These are phyloP conservation scores for Euglossa dilemma DNA, from an alignment of 1,140 invertebrate genomes.

Conservation along the genomic window DNA sequence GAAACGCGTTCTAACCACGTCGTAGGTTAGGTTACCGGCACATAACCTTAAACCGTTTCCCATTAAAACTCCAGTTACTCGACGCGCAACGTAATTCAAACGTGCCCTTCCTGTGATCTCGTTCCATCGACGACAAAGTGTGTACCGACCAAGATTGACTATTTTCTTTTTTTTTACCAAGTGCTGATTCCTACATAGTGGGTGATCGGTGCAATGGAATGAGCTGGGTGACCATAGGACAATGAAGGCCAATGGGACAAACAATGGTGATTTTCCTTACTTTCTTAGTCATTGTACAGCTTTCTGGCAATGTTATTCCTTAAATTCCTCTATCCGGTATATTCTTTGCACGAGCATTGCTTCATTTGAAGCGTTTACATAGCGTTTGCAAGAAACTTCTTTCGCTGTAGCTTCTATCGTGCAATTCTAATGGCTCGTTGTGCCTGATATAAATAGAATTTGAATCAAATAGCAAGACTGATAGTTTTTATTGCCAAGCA, in stretches of 20 bases:
- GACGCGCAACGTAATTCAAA: background rate
- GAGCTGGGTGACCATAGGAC: constrained; percentile 74
- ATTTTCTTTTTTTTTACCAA: background rate
- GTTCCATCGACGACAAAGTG: background rate
- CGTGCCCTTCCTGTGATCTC: background rate
- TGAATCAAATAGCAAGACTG: too few relatives aligned
- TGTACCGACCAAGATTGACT: background rate
- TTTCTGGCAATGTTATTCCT: too few relatives aligned
- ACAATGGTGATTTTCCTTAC: constrained; percentile 77
- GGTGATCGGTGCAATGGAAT: constrained; percentile 74
- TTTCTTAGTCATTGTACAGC: background rate
- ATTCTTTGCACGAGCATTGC: background rate
- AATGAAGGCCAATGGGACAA: constrained; percentile 82
- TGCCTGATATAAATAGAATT: background rate
- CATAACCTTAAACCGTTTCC: constrained; percentile 74
- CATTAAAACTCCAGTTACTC: background rate
- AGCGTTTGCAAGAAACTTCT: too few relatives aligned
- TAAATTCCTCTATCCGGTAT: background rate
- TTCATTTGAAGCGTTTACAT: constrained; percentile 11
- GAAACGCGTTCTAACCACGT: constrained; percentile 56
- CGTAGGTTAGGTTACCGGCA: constrained; percentile 79
- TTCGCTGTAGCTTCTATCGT: background rate
- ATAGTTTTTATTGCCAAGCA: too few relatives aligned
- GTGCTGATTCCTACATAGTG: constrained; percentile 57
- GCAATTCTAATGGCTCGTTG: background rate